Evolutionary conservation across 1,140 invertebrate genomes (phyloP).

Genomic region (Heliconius congener): DNA sequence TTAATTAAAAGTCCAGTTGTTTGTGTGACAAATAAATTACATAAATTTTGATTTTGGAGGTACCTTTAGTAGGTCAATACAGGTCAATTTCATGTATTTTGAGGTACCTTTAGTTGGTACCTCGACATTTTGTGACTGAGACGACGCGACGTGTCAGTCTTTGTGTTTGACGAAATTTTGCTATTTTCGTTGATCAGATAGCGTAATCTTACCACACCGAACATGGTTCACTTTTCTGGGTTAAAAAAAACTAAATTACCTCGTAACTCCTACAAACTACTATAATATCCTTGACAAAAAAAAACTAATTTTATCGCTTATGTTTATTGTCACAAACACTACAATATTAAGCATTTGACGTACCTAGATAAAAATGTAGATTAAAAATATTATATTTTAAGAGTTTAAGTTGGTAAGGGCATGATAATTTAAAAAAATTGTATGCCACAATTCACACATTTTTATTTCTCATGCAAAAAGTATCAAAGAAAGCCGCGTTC

Average conservation of each 20-base stretch:
- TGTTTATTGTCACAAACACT: background rate
- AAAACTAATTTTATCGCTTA: background rate
- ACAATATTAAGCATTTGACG: background rate
- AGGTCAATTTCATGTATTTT: no score
- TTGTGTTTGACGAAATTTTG: constrained; percentile 46
- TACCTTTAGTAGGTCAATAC: no score
- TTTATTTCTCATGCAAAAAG: constrained; percentile 28
- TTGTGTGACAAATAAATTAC: constrained; percentile 34
- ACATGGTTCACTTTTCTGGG: constrained; percentile 5
- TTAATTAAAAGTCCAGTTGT: background rate
- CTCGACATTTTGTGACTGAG: constrained; percentile 23
- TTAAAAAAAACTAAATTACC: background rate
- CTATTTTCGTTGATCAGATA: constrained; percentile 44
- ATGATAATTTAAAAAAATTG: constrained; percentile 19
- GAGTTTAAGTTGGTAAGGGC: constrained; percentile 4
- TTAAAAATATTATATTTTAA: background rate
- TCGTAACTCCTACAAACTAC: constrained; percentile 4
- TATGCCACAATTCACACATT: constrained; percentile 42
- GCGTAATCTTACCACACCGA: constrained; percentile 20
- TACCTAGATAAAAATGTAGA: background rate
- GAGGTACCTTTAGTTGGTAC: no score
- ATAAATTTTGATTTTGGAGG: constrained; percentile 32
- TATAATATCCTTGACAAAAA: constrained; percentile 1
- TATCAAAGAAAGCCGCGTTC: constrained; percentile 47
- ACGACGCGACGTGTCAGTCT: constrained; percentile 28